Evolutionary conservation across 2,888 invertebrate species (phyloP).

Genomic region (Heliconius ethilla): DNA sequence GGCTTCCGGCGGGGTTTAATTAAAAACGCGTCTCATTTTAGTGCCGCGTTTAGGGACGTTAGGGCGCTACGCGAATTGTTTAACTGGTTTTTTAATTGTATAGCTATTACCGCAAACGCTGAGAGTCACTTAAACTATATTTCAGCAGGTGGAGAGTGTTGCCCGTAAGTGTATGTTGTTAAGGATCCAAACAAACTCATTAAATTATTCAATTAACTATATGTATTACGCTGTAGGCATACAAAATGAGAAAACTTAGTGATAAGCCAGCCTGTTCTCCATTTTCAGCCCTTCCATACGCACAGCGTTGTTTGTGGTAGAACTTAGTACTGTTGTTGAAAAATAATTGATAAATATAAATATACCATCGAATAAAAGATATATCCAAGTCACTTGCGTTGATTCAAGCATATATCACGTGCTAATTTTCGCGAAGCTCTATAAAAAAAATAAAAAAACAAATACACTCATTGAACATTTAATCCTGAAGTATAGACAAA

Average conservation of each 20-base stretch:
- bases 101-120: conserved; percentile 46
- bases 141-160: conserved; percentile 29
- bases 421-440: background rate
- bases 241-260: background rate
- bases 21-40: conserved; percentile 79
- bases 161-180: background rate
- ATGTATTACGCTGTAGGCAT: background rate
- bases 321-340: background rate
- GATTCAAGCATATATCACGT: background rate
- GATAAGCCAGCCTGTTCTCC: too few species aligned
- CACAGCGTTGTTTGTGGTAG: too few species aligned
- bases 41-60: conserved; percentile 57
- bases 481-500: conserved; percentile 26
- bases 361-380: background rate
- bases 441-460: background rate
- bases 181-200: conserved; percentile 9
- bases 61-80: conserved; percentile 54
- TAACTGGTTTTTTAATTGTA: conserved; percentile 53
- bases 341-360: background rate
- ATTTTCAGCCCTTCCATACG: background rate
- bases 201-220: background rate
- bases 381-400: background rate
- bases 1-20: conserved; percentile 76
- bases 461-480: conserved; percentile 18
- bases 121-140: conserved; percentile 41